phyloP scores from a whole-genome alignment of 1,140 invertebrate genomes.

The Latrodectus geometricus region DNA sequence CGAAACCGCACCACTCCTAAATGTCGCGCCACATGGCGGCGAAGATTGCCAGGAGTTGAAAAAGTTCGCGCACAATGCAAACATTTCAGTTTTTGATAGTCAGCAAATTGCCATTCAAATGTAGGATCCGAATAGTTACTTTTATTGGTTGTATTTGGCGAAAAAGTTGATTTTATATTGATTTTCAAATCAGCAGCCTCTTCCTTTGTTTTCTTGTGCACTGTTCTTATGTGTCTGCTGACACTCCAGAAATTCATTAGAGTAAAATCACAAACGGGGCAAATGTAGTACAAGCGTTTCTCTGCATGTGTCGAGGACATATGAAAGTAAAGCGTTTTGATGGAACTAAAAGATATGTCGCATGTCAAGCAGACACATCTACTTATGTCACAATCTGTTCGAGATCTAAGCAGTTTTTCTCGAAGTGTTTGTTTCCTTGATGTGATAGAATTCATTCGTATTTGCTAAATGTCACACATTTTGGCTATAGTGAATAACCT shows the following conservation, averaged over 20 bases:
- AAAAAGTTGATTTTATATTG: background rate
- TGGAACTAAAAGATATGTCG: background rate
- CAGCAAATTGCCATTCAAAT: background rate
- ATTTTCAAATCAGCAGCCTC: background rate
- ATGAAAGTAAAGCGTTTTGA: conserved; percentile 1
- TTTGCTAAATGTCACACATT: too few relatives aligned
- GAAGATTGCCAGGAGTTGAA: background rate
- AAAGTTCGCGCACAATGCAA: background rate
- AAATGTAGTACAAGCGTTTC: background rate
- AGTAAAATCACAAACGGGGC: background rate
- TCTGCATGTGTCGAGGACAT: background rate
- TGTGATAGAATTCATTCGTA: too few relatives aligned
- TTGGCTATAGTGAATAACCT: too few relatives aligned
- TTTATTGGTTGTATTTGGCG: background rate
- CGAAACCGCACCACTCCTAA: background rate
- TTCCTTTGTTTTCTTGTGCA: conserved; percentile 7
- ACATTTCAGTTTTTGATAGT: background rate
- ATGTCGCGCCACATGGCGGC: background rate
- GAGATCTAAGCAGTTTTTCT: too few relatives aligned
- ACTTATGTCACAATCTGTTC: background rate
- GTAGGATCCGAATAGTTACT: background rate
- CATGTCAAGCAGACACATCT: background rate
- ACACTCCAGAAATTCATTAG: background rate
- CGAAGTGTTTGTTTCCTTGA: too few relatives aligned
- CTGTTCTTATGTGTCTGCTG: background rate